Base-by-base conservation (phyloP, 2,888 invertebrate species). In the Eumacrocentrus americanus region DNA sequence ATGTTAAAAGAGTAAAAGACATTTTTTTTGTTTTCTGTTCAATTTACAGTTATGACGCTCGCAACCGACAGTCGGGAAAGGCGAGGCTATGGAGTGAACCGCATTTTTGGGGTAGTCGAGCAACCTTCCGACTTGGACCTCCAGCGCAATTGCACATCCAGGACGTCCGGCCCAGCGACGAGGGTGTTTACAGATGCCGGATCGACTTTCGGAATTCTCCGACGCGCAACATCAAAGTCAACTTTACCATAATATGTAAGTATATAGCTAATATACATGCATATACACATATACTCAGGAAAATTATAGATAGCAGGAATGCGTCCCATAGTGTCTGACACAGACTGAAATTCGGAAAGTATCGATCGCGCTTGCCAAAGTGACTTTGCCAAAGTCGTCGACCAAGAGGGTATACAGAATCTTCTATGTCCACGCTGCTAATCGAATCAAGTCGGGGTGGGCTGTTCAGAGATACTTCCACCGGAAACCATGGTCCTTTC, bases 141-240 rank as follows among this genome's bases (percentile, higher is more conserved):
- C 86, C 87, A 1, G 86, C 86, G 0, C 83, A 85, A 67, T 80
- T 88, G 67, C 71, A 72, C 51, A 74, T 79, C 42, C 76, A 75
- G 58, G 74, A 80, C 58, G 67, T 79, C 5, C 74, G 71, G 7
- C 74, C 80, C 62, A 75, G 66, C 65, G 90, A 90, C 78, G 89
- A 89, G 74, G 89, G 89, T 46, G 84, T 88, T 64, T 89, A 89
- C 79, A 83, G 90, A 63, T 90, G 90, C 81, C 83, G 90, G 59
- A 90, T 90, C 59, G 90, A 90, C 78, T 90, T 90, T 79, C 85
- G 87, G 60, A 88, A 89, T 76, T 89, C 89, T 7, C 89, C 89
- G 44, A 90, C 89, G 48, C 83, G 88, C 72, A 90, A 90, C 79
- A 84, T 88, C 66, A 88, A 89, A 81, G 89, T 90, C 77, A 90